Evolutionary conservation across 2,888 invertebrate genomes (phyloP), one percentile per base, ranked within the genome.

Genomic region (Rugalucina vietnamica): DNA sequence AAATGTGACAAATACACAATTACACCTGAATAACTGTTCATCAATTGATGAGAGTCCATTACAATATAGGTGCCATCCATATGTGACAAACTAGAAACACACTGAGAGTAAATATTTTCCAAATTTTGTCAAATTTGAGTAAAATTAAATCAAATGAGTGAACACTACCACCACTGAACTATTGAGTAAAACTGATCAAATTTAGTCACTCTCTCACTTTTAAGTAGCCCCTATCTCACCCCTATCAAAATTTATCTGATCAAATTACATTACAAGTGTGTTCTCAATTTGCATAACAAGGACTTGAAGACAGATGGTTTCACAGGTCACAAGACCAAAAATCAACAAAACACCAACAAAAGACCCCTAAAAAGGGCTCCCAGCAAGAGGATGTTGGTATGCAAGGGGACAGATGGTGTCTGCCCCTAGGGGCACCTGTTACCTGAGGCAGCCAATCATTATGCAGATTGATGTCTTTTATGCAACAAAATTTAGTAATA

Each of bases 281-380:
- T 65, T 27, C 34, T 65, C 21, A 65, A 65, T 65, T 65, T 65
- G 65, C 65, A 65, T 65, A 65, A 65, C 29, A 65, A 65, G 65
- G 32, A 65, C 34, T 34, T 10, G 10, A 1, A 18, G 65, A 65
- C 65, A 65, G 65, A 65, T 65, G 65, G 32, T 8, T 21, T 34
- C 65, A 65, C 65, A 34, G 65, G 65, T 34, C 24, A 65, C 18
- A 65, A 65, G 18, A 43, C 43, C 43, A 43, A 43, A 43, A 12
- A 43, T 43, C 43, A 43, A 43, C 43, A 43, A 43, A 43, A 12
- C 8, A 43, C 8, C 10, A 12, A 18, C 8, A 43, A 43, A 43
- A 18, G 65, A 34, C 18, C 29, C 60, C 10, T 43, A 18, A 43
- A 43, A 43, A 43, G 43, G 65, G 65, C 18, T 27, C 60, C 18